Evolutionary conservation across 2,113 vertebrate species (phyloP).

Genomic region (Toxotes jaculatrix): DNA sequence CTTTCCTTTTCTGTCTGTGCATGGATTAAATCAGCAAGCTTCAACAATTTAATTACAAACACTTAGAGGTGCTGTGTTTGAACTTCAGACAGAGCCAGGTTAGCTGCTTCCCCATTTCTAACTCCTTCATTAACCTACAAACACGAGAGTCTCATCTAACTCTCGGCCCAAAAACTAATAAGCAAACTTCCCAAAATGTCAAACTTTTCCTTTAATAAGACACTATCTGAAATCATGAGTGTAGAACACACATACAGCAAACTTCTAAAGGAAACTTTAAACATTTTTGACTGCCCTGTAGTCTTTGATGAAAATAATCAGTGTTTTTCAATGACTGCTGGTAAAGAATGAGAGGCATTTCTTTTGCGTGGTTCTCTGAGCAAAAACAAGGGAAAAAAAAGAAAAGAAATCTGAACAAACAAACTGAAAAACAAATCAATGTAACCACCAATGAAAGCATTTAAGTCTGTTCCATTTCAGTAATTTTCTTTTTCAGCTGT

Average conservation of each 20-base stretch:
- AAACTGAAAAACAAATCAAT: not conserved
- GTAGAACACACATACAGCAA: no score
- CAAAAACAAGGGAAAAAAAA: not conserved
- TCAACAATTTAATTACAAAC: not conserved
- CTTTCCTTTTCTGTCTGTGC: not conserved
- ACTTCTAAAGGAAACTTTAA: not conserved
- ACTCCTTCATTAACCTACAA: no score
- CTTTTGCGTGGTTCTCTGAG: not conserved
- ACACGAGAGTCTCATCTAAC: no score
- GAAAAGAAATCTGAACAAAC: slow-evolving; percentile 23
- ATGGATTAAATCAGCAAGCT: not conserved
- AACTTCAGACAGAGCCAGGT: no score
- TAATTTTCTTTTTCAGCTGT: not conserved
- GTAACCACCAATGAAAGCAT: slow-evolving; percentile 9
- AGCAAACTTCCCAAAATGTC: no score
- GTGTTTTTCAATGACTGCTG: not conserved
- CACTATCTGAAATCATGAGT: no score
- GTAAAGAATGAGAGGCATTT: not conserved
- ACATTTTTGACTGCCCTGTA: not conserved
- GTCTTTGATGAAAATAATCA: not conserved
- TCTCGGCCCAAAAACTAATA: no score
- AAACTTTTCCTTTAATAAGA: no score
- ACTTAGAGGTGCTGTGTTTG: no score
- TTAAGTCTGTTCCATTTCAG: not conserved
- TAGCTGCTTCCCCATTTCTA: no score